Evolutionary conservation across 2,113 vertebrate genomes (phyloP).

Genomic region (Girardinichthys multiradiatus): DNA sequence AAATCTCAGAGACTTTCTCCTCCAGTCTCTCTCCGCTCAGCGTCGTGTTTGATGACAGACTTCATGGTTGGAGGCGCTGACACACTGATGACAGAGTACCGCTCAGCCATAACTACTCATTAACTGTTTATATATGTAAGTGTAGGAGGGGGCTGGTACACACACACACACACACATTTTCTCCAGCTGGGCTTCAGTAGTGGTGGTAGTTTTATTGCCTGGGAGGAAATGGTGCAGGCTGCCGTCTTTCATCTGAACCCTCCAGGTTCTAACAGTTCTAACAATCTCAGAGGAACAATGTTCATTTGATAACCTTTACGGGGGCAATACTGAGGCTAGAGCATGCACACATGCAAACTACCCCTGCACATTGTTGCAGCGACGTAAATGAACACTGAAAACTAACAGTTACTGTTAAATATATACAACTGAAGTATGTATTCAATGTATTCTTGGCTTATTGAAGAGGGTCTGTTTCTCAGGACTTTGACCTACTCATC

Average conservation of each 20-base stretch:
- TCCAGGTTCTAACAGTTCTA: conserved; percentile 11
- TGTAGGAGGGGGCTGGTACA: conserved; percentile 28
- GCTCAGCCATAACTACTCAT: conserved; percentile 52
- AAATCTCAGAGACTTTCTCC: too few species aligned
- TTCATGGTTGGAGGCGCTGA: conserved; percentile 40
- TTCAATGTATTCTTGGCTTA: too few species aligned
- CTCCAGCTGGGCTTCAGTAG: conserved; percentile 26
- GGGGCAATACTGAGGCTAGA: too few species aligned
- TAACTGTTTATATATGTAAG: conserved; percentile 37
- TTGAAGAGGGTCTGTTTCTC: too few species aligned
- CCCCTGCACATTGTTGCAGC: too few species aligned
- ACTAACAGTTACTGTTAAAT: too few species aligned
- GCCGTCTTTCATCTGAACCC: conserved; percentile 36
- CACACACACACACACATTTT: conserved; percentile 28
- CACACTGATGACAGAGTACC: conserved; percentile 53
- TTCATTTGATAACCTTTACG: too few species aligned
- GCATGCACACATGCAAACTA: too few species aligned
- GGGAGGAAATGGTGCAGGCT: conserved; percentile 29
- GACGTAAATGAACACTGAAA: too few species aligned
- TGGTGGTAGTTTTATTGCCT: conserved; percentile 40
- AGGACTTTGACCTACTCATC: too few species aligned
- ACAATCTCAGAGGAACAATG: background rate
- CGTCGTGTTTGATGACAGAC: conserved; percentile 40
- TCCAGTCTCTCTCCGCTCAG: background rate
- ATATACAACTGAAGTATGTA: too few species aligned